These are phyloP conservation scores for Pipra filicauda DNA, from an alignment of 2,113 vertebrate genomes.

Conservation along the genomic window DNA sequence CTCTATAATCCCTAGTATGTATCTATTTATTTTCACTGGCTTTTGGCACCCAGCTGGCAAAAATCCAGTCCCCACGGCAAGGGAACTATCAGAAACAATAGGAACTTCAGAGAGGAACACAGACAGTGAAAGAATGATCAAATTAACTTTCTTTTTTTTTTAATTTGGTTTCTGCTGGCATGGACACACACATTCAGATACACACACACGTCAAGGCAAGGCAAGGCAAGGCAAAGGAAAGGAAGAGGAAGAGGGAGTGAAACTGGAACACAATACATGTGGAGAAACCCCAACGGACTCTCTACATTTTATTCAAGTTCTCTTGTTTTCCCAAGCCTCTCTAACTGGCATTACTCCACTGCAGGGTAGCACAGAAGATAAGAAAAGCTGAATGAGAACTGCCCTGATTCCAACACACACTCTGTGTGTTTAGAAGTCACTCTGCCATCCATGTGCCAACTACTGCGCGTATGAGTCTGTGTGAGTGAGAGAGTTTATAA, in stretches of 20 bases:
- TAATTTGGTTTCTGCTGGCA: slow-evolving; percentile 37
- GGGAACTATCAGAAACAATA: slow-evolving; percentile 39
- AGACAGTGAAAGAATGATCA: slow-evolving; percentile 33
- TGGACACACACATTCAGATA: not conserved
- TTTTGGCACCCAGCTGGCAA: slow-evolving; percentile 54
- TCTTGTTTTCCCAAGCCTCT: slow-evolving; percentile 32
- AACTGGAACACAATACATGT: not conserved
- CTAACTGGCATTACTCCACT: not conserved
- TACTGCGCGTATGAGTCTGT: rapidly evolving
- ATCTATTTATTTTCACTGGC: slow-evolving; percentile 65
- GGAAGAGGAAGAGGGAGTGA: not conserved
- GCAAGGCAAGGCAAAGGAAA: not conserved
- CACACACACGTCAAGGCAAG: not conserved
- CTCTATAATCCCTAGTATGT: slow-evolving; percentile 26
- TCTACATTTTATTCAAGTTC: slow-evolving; percentile 21
- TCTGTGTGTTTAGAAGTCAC: not conserved
- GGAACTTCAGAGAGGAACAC: slow-evolving; percentile 24
- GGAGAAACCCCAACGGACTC: not conserved
- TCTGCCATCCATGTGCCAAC: not conserved
- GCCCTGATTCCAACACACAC: not conserved
- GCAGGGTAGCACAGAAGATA: not conserved
- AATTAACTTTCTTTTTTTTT: not conserved
- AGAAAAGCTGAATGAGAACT: slow-evolving; percentile 34
- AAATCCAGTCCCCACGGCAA: slow-evolving; percentile 28
- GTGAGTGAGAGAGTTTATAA: not conserved